Percentiles rank a stretch among this genome's conserved stretches.
Evolutionary conservation across 1,140 invertebrate species (phyloP).

Genomic region (Drosophila kanapiae): DNA sequence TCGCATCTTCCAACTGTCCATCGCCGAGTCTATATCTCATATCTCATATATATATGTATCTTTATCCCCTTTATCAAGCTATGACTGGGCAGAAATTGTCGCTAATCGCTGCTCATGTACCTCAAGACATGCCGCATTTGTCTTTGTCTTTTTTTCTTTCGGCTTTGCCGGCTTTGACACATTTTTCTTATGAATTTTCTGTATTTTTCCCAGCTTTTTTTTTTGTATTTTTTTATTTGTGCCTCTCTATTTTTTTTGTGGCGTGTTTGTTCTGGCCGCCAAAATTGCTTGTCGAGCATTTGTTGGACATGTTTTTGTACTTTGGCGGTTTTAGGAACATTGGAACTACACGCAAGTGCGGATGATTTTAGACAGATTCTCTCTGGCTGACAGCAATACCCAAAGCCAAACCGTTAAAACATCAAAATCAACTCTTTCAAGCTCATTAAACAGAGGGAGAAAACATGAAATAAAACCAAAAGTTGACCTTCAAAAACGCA

Average conservation of each 20-base stretch:
- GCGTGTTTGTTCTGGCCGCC: constrained; percentile 43
- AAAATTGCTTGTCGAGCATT: constrained; percentile 53
- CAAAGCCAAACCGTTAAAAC: constrained; percentile 47
- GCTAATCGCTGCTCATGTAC: constrained; percentile 56
- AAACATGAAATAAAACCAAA: constrained; percentile 57
- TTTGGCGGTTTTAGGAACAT: constrained; percentile 41
- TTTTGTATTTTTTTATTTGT: neutral
- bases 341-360: constrained; percentile 36
- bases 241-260: constrained; percentile 27
- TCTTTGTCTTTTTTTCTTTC: constrained; percentile 53
- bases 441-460: constrained; percentile 68
- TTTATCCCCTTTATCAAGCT: constrained; percentile 35
- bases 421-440: constrained; percentile 68
- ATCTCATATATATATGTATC: constrained; percentile 7
- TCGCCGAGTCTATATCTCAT: constrained; percentile 9
- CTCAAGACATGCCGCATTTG: constrained; percentile 56
- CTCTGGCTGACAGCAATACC: constrained; percentile 5
- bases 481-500: constrained; percentile 80
- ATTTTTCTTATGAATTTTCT: constrained; percentile 60
- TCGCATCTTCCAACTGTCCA: constrained; percentile 55
- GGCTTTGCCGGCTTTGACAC: constrained; percentile 45
- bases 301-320: constrained; percentile 57
- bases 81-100: constrained; percentile 63
- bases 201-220: constrained; percentile 32
- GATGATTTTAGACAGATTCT: constrained; percentile 34